phyloP scores from a whole-genome alignment of 2,113 vertebrate species.

The Amia ocellicauda region DNA sequence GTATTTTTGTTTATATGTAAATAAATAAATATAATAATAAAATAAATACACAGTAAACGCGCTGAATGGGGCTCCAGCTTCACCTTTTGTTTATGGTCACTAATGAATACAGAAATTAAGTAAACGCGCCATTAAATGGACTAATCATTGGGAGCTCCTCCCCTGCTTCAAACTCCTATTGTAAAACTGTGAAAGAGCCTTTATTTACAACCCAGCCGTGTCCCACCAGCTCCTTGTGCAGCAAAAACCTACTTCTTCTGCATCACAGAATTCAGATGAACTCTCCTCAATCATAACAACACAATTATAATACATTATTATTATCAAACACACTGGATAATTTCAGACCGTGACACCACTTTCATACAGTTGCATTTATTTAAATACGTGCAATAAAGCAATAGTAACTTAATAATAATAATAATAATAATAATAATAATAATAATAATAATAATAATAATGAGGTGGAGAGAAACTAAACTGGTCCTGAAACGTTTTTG shows the following conservation, averaged over 20 bases:
- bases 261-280: constrained; percentile 14
- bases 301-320: no score
- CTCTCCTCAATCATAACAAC: no score
- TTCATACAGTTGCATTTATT: no score
- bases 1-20: not conserved
- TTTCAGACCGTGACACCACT: no score
- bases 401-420: no score
- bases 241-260: no score
- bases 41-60: constrained; percentile 2
- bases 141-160: constrained; percentile 75
- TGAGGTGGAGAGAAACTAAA: no score
- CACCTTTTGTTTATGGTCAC: constrained; percentile 72
- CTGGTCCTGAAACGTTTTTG: no score
- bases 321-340: no score
- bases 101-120: constrained; percentile 77
- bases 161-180: constrained; percentile 76
- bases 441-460: no score
- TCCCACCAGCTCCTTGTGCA: constrained; percentile 49
- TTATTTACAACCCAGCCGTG: constrained; percentile 79
- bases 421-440: no score
- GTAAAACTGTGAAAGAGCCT: constrained; percentile 79
- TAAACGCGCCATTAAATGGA: constrained; percentile 76
- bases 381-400: no score
- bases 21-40: constrained; percentile 9
- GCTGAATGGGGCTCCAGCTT: constrained; percentile 55